Base-by-base conservation (phyloP, 1,140 invertebrate genomes). In the Metopolophium dirhodum region DNA sequence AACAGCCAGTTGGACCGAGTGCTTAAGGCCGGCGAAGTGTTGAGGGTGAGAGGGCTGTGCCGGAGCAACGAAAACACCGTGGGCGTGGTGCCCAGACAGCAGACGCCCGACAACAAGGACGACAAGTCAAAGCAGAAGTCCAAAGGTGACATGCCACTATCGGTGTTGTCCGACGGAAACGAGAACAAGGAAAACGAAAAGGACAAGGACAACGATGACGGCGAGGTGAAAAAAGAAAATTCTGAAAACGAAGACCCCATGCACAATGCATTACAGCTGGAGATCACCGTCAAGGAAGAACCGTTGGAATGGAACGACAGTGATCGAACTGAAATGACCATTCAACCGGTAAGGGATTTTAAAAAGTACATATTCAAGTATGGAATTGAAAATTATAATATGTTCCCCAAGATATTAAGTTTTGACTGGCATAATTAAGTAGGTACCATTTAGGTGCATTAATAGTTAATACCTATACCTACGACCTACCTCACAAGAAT, bases 1-100 rank as follows among this genome's bases (percentile, higher is more conserved):
- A 97, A 98, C 95, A 97, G 98, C 94, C 97, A 98, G 49, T 95
- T 98, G 86, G 97, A 97, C 94, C 97, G 96, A 93, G 97, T 98
- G 3, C 94, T 98, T 82, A 97, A 97, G 95, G 97, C 97, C 0
- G 97, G 97, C 0, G 97, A 98, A 94, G 96, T 97, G 14, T 94
- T 98, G 0, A 97, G 97, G 94, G 97, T 98, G 22, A 94, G 94
- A 94, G 96, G 94, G 94, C 95, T 90, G 93, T 94, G 54, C 22
- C 85, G 45, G 0, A 94, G 82, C 37, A 93, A 95, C 0, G 94
- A 94, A 35, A 94, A 91, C 68, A 94, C 85, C 22, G 95, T 95
- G 0, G 61, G 94, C 20, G 91, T 93, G 1, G 91, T 93, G 30
- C 91, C 91, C 23, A 93, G 91, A 41, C 91, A 93, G 11, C 91